phyloP scores from a whole-genome alignment of 2,888 invertebrate genomes.

The Drosophila testacea region DNA sequence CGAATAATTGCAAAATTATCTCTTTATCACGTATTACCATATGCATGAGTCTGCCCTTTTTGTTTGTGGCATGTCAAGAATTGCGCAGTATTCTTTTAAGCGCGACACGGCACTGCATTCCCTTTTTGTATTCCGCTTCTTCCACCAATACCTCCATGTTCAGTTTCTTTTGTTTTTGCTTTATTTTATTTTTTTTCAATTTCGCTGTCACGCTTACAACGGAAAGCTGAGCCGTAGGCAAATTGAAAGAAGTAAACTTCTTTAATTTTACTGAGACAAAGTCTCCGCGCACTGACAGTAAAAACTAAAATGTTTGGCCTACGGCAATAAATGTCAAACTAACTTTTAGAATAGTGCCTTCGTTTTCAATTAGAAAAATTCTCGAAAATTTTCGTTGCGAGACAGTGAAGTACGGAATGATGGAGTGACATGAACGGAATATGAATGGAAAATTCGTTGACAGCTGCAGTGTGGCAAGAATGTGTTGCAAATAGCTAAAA shows the following conservation, averaged over 20 bases:
- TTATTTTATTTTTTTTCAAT: conserved; percentile 3
- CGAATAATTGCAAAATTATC: not conserved
- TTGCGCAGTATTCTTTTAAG: conserved; percentile 33
- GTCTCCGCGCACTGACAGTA: conserved; percentile 38
- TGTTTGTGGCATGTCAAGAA: conserved; percentile 28
- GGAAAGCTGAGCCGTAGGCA: conserved; percentile 50
- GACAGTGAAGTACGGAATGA: conserved; percentile 10
- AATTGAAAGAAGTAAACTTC: conserved; percentile 72
- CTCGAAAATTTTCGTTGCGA: not conserved
- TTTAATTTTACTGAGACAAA: conserved; percentile 73
- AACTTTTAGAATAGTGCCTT: conserved; percentile 60
- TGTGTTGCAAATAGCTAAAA: conserved; percentile 25
- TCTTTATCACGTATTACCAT: not conserved
- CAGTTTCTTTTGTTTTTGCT: conserved; percentile 5
- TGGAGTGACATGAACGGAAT: conserved; percentile 16
- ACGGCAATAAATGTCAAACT: conserved; percentile 75
- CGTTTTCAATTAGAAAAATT: conserved; percentile 69
- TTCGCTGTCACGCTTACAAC: conserved; percentile 43
- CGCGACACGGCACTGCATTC: conserved; percentile 15
- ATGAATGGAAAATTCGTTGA: conserved; percentile 34
- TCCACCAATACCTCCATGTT: conserved; percentile 16
- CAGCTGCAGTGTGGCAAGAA: conserved; percentile 48
- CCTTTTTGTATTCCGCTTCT: conserved; percentile 37
- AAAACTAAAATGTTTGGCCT: conserved; percentile 68
- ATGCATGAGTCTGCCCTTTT: conserved; percentile 1